Evolutionary conservation across 2,113 vertebrate genomes (phyloP).

Genomic region (Catharus bicknelli): DNA sequence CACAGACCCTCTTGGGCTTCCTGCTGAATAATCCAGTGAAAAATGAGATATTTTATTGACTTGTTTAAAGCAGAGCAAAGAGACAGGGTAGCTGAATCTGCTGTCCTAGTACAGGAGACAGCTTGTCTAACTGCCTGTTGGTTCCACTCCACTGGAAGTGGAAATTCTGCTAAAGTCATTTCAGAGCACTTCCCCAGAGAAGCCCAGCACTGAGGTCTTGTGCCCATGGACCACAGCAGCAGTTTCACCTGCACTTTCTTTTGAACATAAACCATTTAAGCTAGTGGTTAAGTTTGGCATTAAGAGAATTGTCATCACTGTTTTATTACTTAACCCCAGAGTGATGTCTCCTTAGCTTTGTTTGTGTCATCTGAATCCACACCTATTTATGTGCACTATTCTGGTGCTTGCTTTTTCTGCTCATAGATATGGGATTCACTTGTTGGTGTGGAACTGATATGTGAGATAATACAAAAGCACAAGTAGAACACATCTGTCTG

Average conservation of each 20-base stretch:
- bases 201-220: background rate
- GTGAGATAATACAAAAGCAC: background rate
- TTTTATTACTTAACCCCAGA: background rate
- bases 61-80: slow-evolving; percentile 13
- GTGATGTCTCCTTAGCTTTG: background rate
- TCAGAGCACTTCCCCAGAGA: background rate
- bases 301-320: background rate
- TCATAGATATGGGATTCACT: background rate
- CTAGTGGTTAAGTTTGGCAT: background rate
- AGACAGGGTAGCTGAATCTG: background rate
- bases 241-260: background rate
- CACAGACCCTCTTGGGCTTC: background rate
- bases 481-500: background rate
- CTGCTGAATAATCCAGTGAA: slow-evolving; percentile 17
- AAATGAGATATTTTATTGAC: slow-evolving; percentile 21
- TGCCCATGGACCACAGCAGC: background rate
- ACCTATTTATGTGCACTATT: background rate
- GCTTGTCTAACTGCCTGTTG: background rate
- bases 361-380: background rate
- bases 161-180: background rate
- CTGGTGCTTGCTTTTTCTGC: background rate
- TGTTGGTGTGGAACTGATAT: background rate
- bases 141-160: background rate
- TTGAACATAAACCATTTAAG: background rate
- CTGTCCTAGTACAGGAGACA: background rate